Evolutionary conservation across 1,140 invertebrate species (phyloP).

Genomic region (Rhopalosiphum padi): DNA sequence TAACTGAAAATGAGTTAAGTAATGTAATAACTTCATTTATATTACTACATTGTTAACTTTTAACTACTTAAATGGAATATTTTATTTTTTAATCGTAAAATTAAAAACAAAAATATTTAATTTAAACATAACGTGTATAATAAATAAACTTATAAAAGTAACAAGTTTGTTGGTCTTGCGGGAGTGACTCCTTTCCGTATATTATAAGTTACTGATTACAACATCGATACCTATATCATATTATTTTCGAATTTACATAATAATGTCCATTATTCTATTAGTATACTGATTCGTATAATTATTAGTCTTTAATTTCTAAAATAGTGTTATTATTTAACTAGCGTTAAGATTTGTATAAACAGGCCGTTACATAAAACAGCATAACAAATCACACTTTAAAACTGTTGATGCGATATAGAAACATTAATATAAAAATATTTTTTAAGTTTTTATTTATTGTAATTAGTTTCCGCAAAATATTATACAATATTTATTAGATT

Average conservation of each 20-base stretch:
- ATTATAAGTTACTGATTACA: background rate
- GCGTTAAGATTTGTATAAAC: background rate
- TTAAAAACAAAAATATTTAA: background rate
- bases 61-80: background rate
- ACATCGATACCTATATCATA: background rate
- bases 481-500: background rate
- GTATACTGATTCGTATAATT: background rate
- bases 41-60: background rate
- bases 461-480: background rate
- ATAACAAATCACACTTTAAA: background rate
- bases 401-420: background rate
- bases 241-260: background rate
- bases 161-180: background rate
- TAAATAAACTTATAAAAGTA: background rate
- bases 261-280: background rate
- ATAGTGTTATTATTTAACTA: background rate
- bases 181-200: background rate
- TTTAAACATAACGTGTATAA: background rate
- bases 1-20: background rate
- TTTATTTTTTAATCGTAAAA: no score
- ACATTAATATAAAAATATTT: background rate
- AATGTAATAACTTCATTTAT: background rate
- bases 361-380: background rate
- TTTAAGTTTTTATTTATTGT: background rate
- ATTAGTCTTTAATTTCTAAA: background rate